A percentile compares a stretch with the other conserved stretches of the same genome.
Conservation (phyloP, 64 coral and sea anemone genomes). For the Dendronephthya gigantea region DNA sequence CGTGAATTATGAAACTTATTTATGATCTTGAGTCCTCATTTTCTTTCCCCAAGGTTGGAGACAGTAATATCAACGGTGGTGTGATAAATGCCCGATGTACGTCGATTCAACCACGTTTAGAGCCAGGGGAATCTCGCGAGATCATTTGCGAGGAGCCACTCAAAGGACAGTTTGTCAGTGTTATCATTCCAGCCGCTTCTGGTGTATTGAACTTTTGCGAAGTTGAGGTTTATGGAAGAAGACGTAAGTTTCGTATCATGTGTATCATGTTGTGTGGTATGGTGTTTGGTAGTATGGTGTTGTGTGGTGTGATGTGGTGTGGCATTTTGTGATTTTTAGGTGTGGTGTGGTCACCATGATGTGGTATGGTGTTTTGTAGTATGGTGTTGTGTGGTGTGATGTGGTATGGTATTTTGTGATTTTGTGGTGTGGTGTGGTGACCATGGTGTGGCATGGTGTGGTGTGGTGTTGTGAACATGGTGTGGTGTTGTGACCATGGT, state of each 20-base stretch:
- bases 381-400: too few relatives aligned
- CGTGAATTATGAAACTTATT: too few relatives aligned
- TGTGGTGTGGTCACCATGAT: too few relatives aligned
- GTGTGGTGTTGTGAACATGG: background rate
- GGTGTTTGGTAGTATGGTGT: background rate
- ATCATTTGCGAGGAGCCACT: background rate
- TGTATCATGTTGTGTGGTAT: background rate
- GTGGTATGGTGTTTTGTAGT: too few relatives aligned
- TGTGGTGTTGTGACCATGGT: too few relatives aligned
- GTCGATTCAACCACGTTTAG: background rate
- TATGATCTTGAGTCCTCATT: background rate
- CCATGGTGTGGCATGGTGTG: too few relatives aligned
- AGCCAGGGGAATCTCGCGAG: background rate
- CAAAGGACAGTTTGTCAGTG: background rate
- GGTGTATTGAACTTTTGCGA: background rate
- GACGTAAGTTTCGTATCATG: background rate
- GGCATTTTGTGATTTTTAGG: too few relatives aligned
- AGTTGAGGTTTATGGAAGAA: background rate
- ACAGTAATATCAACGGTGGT: background rate
- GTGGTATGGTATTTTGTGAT: too few relatives aligned
- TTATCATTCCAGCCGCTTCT: background rate
- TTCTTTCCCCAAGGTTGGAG: background rate
- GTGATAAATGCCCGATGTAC: background rate
- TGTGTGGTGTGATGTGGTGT: too few relatives aligned
- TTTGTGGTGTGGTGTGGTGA: too few relatives aligned